phyloP scores from a whole-genome alignment of 2,113 vertebrate species.

The Stegastes partitus region DNA sequence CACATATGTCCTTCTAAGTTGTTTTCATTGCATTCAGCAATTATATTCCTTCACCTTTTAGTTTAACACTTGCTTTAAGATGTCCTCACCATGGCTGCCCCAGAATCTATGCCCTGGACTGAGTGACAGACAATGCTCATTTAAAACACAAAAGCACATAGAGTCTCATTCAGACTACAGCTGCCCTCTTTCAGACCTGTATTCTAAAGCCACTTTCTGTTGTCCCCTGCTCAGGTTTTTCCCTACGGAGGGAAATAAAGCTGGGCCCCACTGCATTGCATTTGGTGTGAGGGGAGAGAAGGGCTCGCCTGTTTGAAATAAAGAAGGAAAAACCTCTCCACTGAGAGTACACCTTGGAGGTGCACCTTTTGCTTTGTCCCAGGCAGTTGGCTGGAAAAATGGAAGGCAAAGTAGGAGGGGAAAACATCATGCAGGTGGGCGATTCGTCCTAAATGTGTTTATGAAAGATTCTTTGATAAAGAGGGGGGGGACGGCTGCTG shows the following conservation, averaged over 20 bases:
- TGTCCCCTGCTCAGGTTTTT: constrained; percentile 90
- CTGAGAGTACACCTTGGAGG: constrained; percentile 92
- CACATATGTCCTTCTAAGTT: not conserved
- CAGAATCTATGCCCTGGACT: constrained; percentile 48
- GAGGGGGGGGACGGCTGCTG: constrained; percentile 78
- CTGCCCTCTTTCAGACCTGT: constrained; percentile 93
- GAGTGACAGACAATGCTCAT: constrained; percentile 95
- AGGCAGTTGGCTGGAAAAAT: constrained; percentile 89
- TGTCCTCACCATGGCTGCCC: constrained; percentile 41
- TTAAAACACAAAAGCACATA: constrained; percentile 97
- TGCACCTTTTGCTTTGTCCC: constrained; percentile 90
- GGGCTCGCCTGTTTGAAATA: constrained; percentile 87
- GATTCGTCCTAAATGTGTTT: constrained; percentile 85
- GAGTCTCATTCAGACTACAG: constrained; percentile 96
- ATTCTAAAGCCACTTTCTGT: constrained; percentile 92
- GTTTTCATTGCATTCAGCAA: not conserved
- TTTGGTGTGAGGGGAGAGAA: constrained; percentile 90
- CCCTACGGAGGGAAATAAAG: constrained; percentile 90
- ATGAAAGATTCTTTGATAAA: constrained; percentile 87
- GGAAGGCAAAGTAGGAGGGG: constrained; percentile 88
- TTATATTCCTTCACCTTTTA: constrained; percentile 14
- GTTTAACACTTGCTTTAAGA: constrained; percentile 42
- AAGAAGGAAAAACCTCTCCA: constrained; percentile 80
- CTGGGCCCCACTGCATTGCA: constrained; percentile 85
- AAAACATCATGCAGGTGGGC: constrained; percentile 91